A percentile compares a stretch with the other conserved stretches of the same genome.
Conservation (phyloP, 2,113 vertebrate species). For the Antechinus stuartii region DNA sequence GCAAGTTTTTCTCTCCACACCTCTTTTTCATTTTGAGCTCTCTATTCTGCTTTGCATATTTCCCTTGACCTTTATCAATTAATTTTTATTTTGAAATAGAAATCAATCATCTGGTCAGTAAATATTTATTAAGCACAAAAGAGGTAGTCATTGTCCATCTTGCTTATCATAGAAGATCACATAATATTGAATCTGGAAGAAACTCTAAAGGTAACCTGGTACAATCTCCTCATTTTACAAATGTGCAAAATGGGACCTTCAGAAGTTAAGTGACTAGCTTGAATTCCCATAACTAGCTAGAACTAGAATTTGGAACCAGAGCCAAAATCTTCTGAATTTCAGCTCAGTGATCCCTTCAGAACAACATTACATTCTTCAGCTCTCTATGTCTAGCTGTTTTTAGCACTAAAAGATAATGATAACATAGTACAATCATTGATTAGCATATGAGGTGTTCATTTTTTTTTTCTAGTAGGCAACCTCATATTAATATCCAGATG, state of each 20-base stretch:
- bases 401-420: not conserved
- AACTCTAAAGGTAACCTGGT: not conserved
- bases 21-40: not conserved
- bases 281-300: not conserved
- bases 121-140: not conserved
- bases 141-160: not conserved
- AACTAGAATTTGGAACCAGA: not conserved
- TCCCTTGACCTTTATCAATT: not conserved
- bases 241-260: not conserved
- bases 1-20: not conserved
- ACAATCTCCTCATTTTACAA: not conserved
- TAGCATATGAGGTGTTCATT: not conserved
- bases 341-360: not conserved
- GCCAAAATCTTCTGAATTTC: not conserved
- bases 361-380: not conserved
- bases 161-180: not conserved
- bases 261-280: not conserved
- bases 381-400: not conserved
- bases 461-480: not conserved
- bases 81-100: not conserved
- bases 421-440: not conserved
- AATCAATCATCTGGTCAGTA: not conserved
- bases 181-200: not conserved
- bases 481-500: not conserved
- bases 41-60: not conserved